A percentile compares a stretch with the other conserved stretches of the same genome.
Conservation (phyloP, 2,797 vertebrate genomes). For the Sternarchorhynchus goeldii region DNA sequence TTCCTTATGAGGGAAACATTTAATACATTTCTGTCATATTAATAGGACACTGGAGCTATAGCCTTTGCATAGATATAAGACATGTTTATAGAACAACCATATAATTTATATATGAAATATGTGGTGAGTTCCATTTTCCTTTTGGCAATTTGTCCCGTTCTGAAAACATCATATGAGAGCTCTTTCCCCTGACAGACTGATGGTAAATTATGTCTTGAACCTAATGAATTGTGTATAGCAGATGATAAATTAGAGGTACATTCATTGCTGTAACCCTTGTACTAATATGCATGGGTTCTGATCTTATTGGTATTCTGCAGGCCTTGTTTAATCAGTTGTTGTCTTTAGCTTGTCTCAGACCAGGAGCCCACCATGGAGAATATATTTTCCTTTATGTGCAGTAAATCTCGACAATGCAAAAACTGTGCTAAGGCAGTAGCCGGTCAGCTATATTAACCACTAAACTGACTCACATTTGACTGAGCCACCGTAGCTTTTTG, state of each 20-base stretch:
- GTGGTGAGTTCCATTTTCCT: too few relatives aligned
- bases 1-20: neutral
- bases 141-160: neutral
- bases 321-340: constrained; percentile 30
- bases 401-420: constrained; percentile 32
- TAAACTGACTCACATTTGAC: constrained; percentile 28
- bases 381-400: constrained; percentile 28
- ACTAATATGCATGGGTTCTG: constrained; percentile 1
- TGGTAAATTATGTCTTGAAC: constrained; percentile 12
- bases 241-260: constrained; percentile 5
- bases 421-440: constrained; percentile 25
- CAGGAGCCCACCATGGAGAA: neutral
- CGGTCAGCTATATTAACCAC: constrained; percentile 20
- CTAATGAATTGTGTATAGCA: constrained; percentile 21
- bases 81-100: too few relatives aligned
- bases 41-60: too few relatives aligned
- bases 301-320: constrained; percentile 25
- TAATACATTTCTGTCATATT: neutral
- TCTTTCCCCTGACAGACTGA: neutral
- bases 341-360: constrained; percentile 22
- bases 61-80: too few relatives aligned
- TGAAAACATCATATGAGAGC: neutral
- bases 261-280: constrained; percentile 21
- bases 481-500: constrained; percentile 15
- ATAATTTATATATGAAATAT: too few relatives aligned